Evolutionary conservation across 1,140 invertebrate genomes (phyloP), one percentile per base, ranked within the genome.

Genomic region (Phortica variegata): DNA sequence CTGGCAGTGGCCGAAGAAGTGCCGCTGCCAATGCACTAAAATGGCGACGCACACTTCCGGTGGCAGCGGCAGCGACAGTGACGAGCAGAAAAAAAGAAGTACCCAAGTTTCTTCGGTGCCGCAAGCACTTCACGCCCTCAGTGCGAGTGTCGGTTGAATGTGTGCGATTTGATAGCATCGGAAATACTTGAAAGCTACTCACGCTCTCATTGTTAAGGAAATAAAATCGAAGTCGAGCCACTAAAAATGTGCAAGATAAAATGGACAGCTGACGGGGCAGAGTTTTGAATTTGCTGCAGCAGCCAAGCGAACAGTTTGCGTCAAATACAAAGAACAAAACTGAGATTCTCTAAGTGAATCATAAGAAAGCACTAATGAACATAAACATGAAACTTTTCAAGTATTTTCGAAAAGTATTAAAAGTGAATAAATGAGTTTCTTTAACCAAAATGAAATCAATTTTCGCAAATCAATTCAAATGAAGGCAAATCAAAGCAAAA

Each of bases 1-100:
- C n/a, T n/a, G n/a, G n/a, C n/a, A n/a, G n/a, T n/a, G n/a, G n/a
- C n/a, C n/a, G n/a, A n/a, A n/a, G n/a, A n/a, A n/a, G n/a, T n/a
- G n/a, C n/a, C n/a, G n/a, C n/a, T n/a, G n/a, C n/a, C n/a, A n/a
- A 65, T 68, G 63, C 65, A 68, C 63, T 68, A 68, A 68, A 68
- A 69, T 68, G 65, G 63, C 63, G 65, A 69, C 63, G 57, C 69
- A 65, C 65, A 68, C 63, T 68, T 68, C 63, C 63, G 63, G 19
- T 60, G 60, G 60, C 63, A 63, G 60, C 49, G 44, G 43, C 49
- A 38, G 48, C 43, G 55, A 31, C 43, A 31, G 51, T 23, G 38
- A 65, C 60, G 46, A 40, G 21, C 39, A 33, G 34, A 37, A 43
- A 42, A 45, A 16, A 15, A 37, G 29, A 38, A 56, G 49, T 52